phyloP scores from a whole-genome alignment of 2,888 invertebrate genomes.

The Artemia sinica region DNA sequence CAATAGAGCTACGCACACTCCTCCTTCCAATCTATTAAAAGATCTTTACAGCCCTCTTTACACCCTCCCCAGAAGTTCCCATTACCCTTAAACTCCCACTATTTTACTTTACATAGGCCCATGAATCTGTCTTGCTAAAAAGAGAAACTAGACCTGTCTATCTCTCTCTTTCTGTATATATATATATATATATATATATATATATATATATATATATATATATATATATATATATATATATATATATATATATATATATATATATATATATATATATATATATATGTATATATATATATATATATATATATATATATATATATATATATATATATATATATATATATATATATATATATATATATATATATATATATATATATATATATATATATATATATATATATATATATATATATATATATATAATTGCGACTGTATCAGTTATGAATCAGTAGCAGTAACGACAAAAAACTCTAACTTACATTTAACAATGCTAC shows the following conservation, averaged over 20 bases:
- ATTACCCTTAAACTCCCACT: too few relatives aligned
- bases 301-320: conserved; percentile 16
- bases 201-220: conserved; percentile 13
- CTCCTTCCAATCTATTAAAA: too few relatives aligned
- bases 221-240: background rate
- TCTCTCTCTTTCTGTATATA: too few relatives aligned
- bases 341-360: conserved; percentile 17
- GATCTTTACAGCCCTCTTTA: too few relatives aligned
- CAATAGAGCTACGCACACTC: too few relatives aligned
- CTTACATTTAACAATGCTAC: conserved; percentile 65
- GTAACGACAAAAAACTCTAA: conserved; percentile 21
- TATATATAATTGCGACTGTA: background rate
- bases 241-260: conserved; percentile 16
- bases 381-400: conserved; percentile 18
- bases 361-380: conserved; percentile 18
- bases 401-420: background rate
- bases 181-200: conserved; percentile 9
- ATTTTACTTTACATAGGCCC: too few relatives aligned
- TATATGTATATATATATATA: conserved; percentile 15
- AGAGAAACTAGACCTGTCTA: too few relatives aligned
- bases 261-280: conserved; percentile 15
- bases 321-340: conserved; percentile 16
- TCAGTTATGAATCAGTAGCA: background rate
- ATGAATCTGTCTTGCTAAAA: too few relatives aligned
- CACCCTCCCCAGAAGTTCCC: too few relatives aligned